phyloP scores from a whole-genome alignment of 2,113 vertebrate genomes.

The Raphicerus campestris region DNA sequence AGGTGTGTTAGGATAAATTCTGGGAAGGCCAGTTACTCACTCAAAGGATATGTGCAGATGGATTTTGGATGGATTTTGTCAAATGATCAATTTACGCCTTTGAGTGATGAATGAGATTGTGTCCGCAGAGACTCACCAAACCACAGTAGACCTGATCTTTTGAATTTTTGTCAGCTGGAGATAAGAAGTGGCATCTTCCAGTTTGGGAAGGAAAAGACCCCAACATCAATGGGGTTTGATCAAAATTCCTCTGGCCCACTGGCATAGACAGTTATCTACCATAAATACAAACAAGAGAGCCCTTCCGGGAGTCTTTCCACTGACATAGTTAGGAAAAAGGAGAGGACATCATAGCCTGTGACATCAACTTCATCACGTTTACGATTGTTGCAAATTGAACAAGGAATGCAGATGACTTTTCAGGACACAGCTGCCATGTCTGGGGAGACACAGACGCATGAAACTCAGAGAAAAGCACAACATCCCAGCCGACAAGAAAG shows the following conservation, averaged over 20 bases:
- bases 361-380: neutral
- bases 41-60: neutral
- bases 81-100: neutral
- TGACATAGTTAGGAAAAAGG: rapidly evolving
- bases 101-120: rapidly evolving
- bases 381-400: neutral
- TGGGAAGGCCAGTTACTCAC: neutral
- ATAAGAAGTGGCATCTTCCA: neutral
- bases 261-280: rapidly evolving
- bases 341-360: rapidly evolving
- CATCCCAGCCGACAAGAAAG: rapidly evolving
- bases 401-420: neutral
- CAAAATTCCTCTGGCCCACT: rapidly evolving
- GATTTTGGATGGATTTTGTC: neutral
- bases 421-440: neutral
- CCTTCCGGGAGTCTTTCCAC: neutral
- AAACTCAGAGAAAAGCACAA: rapidly evolving
- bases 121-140: too few relatives aligned
- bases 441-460: rapidly evolving
- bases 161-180: neutral
- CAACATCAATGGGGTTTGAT: rapidly evolving
- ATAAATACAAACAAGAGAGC: neutral
- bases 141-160: neutral
- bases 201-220: too few relatives aligned
- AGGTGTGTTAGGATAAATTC: rapidly evolving